Percentiles rank a stretch among this genome's conserved stretches.
Conservation (phyloP, 2,113 vertebrate genomes). For the Gadus macrocephalus region DNA sequence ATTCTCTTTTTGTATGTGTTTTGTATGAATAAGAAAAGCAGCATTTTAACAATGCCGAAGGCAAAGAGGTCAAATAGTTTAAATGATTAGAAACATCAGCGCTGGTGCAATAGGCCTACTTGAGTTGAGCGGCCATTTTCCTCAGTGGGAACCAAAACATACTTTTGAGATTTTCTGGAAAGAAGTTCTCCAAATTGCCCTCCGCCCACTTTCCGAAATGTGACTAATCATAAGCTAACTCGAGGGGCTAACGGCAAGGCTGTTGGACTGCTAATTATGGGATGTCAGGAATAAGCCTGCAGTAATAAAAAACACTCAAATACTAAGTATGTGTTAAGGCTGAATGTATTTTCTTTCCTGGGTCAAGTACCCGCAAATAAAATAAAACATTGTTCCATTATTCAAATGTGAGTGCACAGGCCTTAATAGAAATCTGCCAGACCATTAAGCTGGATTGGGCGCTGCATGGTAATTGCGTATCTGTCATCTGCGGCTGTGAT, state of each 20-base stretch:
- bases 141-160: not conserved
- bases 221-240: constrained; percentile 42
- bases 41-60: too few relatives aligned
- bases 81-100: too few relatives aligned
- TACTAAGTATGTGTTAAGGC: constrained; percentile 69
- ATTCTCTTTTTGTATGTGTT: too few relatives aligned
- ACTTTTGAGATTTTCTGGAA: constrained; percentile 6
- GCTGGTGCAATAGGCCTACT: too few relatives aligned
- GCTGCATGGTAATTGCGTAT: constrained; percentile 52
- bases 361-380: constrained; percentile 62
- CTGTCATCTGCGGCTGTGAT: constrained; percentile 52
- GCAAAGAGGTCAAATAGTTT: too few relatives aligned
- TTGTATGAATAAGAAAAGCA: too few relatives aligned
- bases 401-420: constrained; percentile 72
- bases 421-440: constrained; percentile 64
- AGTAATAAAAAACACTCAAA: constrained; percentile 70
- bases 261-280: constrained; percentile 46
- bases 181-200: constrained; percentile 10
- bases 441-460: constrained; percentile 64
- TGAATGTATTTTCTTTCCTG: constrained; percentile 56
- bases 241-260: constrained; percentile 12
- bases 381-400: constrained; percentile 66
- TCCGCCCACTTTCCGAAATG: constrained; percentile 17
- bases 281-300: constrained; percentile 53
- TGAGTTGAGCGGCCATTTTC: too few relatives aligned